Evolutionary conservation across 2,113 vertebrate species (phyloP).

Genomic region (Sinocyclocheilus maitianheensis): DNA sequence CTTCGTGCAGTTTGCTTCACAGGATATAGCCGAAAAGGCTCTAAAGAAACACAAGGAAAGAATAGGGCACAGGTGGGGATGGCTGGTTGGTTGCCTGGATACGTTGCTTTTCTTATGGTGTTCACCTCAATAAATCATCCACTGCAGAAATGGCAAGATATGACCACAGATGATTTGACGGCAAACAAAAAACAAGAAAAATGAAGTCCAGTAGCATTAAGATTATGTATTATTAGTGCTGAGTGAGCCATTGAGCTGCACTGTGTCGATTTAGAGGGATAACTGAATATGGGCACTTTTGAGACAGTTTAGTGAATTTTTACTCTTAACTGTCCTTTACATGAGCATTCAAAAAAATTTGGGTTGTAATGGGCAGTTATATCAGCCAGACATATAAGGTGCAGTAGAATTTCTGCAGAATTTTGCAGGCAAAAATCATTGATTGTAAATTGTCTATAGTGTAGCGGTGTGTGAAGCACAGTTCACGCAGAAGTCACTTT

Average conservation of each 20-base stretch:
- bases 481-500: background rate
- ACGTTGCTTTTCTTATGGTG: slow-evolving; percentile 99
- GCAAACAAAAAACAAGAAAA: background rate
- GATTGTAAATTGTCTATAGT: background rate
- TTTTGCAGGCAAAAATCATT: background rate
- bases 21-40: slow-evolving; percentile 99
- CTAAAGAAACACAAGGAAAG: slow-evolving; percentile 99
- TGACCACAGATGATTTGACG: slow-evolving; percentile 19
- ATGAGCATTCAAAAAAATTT: background rate
- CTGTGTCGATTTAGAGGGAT: background rate
- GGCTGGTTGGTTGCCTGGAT: slow-evolving; percentile 99
- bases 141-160: slow-evolving; percentile 64
- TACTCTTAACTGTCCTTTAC: background rate
- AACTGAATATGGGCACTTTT: background rate
- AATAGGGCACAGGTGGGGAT: slow-evolving; percentile 99
- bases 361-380: background rate
- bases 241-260: slow-evolving; percentile 40
- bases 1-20: slow-evolving; percentile 99
- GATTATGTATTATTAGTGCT: slow-evolving; percentile 39
- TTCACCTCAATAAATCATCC: slow-evolving; percentile 78
- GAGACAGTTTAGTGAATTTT: background rate
- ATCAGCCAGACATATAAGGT: background rate
- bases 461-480: no score
- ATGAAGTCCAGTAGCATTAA: background rate
- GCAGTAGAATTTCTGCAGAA: background rate